Evolutionary conservation across 2,888 invertebrate species (phyloP), one percentile per base, ranked within the genome.

Genomic region (Chaetoderma sp.): DNA sequence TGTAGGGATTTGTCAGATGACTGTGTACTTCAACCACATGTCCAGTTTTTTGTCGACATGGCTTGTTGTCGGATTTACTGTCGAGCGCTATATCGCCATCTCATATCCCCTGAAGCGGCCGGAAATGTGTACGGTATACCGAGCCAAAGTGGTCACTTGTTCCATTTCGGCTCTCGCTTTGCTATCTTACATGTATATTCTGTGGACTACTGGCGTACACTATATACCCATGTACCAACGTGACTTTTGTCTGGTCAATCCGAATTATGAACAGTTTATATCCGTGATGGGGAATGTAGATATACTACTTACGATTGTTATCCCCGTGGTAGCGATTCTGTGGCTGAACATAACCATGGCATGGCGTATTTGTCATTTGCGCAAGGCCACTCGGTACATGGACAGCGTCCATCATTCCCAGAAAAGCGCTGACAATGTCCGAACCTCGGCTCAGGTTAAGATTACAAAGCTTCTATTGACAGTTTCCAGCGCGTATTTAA

Each of bases 41-140:
- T 52, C 52, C 16, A 52, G 52, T 30, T 52, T 28, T 21, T 28
- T 52, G 13, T 52, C 52, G 8, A 33, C 52, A 1, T 52, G 52
- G 52, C 52, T 52, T 1, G 52, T 52, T 52, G 52, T 52, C 23
- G 52, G 52, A 28, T 52, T 52, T 52, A 52, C 52, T 23, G 52
- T 52, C n/a, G 52, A 52, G 28, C 52, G 52, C 8, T 52, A 52
- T n/a, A 52, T 52, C 28, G 52, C 52, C 28, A 52, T 52, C 2
- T 52, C 32, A 32, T 33, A 52, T 21, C 52, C 52, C 13, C 32
- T 52, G 23, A 52, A 21, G 21, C 16, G 52, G 18, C 32, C 32
- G 16, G 32, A 52, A n/a, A 52, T 52, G 52, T 52, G 52, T 52
- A 52, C 52, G 13, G 52, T 52, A 21, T 52, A 32, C 21, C 52